Evolutionary conservation across 2,888 invertebrate species (phyloP), one percentile per base, ranked within the genome.

Genomic region (Macrophya alboannulata): DNA sequence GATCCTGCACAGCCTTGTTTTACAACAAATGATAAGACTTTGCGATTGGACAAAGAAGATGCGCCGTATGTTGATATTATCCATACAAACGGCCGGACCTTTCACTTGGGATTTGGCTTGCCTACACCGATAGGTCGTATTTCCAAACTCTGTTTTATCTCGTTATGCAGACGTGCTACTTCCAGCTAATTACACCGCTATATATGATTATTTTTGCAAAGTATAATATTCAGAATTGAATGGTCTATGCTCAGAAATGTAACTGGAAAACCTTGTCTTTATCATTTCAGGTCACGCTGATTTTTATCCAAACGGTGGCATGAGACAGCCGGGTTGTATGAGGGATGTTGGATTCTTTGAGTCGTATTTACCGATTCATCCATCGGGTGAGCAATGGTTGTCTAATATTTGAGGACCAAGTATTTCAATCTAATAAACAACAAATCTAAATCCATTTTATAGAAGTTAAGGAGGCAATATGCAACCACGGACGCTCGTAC

Each of bases 251-350:
- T 59, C 9, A 37, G 37, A 79, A 40, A 37, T 25, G 59, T n/a
- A 59, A 59, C 25, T 40, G 0, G n/a, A 81, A 0, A 12, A 40
- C 21, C 25, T 21, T 62, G 10, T 6, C 6, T 84, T 15, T 55
- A 37, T 76, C 4, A 79, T 90, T 90, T 55, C 86, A 95, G 95
- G 95, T 77, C 94, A 96, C 88, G 95, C 95, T 2, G 96, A 97
- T 90, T 96, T 96, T 90, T 96, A 96, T 91, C 95, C 96, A 0
- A 96, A 96, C 86, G 96, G 96, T 0, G 97, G 96, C 0, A 94
- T 95, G 93, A 94, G 94, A 77, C 97, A 97, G 89, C 96, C 96
- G 0, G 96, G 96, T 0, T 97, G 97, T 8, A 94, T 93, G 68
- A 87, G 89, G 3, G 91, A 92, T 12, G 93, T 94, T 0, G 87